Evolutionary conservation across 2,888 invertebrate genomes (phyloP).

Genomic region (Cylindroiulus punctatus): DNA sequence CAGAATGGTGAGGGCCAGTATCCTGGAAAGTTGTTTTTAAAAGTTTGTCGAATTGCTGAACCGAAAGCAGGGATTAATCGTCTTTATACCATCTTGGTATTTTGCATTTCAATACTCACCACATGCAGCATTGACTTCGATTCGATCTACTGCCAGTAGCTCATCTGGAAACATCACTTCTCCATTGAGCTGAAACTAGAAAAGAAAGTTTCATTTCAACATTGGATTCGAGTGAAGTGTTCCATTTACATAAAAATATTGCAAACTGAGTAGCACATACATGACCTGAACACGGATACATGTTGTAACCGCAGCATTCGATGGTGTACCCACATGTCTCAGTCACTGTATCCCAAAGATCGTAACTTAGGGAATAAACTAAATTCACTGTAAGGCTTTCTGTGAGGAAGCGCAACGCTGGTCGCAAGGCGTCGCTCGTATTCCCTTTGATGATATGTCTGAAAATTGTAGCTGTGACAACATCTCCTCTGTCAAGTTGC

Average conservation of each 20-base stretch:
- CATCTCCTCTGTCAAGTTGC: background rate
- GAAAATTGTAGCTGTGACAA: background rate
- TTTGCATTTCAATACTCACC: background rate
- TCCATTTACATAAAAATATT: background rate
- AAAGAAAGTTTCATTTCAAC: background rate
- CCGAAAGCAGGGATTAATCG: background rate
- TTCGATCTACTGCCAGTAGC: constrained; percentile 15
- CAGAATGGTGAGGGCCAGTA: background rate
- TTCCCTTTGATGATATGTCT: background rate
- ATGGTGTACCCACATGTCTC: constrained; percentile 26
- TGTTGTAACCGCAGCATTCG: background rate
- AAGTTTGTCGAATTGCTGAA: background rate
- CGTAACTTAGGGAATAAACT: background rate
- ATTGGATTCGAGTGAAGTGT: background rate
- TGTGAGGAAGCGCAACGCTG: background rate
- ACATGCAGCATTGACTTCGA: constrained; percentile 7
- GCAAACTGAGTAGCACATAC: background rate
- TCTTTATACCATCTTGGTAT: background rate
- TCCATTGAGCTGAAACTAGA: background rate
- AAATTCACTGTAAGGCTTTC: background rate
- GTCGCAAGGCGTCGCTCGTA: background rate
- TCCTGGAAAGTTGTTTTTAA: background rate
- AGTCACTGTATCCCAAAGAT: constrained; percentile 4
- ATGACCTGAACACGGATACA: background rate
- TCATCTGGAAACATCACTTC: constrained; percentile 9